Evolutionary conservation across 2,113 vertebrate species (phyloP).

Genomic region (Dascyllus trimaculatus): DNA sequence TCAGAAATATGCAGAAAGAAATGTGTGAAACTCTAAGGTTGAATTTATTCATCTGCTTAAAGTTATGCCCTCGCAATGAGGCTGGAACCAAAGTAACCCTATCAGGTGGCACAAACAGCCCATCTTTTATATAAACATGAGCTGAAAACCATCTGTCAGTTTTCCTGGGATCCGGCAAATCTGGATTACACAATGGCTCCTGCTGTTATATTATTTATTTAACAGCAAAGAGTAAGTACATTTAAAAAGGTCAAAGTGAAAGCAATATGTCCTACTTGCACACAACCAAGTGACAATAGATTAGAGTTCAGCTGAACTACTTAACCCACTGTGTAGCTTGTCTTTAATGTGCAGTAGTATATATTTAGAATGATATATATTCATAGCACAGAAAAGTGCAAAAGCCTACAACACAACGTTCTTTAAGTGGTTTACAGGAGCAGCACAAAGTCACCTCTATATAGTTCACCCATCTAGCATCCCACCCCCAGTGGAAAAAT

Average conservation of each 20-base stretch:
- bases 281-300: background rate
- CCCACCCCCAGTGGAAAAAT: constrained; percentile 47
- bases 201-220: background rate
- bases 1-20: too few relatives aligned
- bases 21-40: background rate
- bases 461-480: constrained; percentile 33
- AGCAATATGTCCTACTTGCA: background rate
- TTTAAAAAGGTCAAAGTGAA: constrained; percentile 1
- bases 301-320: background rate
- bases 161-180: constrained; percentile 33
- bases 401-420: background rate
- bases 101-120: background rate
- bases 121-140: constrained; percentile 2
- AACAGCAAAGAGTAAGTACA: background rate
- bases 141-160: constrained; percentile 38
- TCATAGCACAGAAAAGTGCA: constrained; percentile 4
- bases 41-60: background rate
- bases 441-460: constrained; percentile 55
- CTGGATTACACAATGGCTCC: constrained; percentile 12
- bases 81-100: background rate
- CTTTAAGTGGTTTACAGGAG: constrained; percentile 25
- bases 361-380: background rate
- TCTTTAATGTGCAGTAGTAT: background rate
- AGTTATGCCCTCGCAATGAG: background rate
- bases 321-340: background rate